Evolutionary conservation across 2,113 vertebrate genomes (phyloP), one percentile per base, ranked within the genome.

Genomic region (Tetrax tetrax): DNA sequence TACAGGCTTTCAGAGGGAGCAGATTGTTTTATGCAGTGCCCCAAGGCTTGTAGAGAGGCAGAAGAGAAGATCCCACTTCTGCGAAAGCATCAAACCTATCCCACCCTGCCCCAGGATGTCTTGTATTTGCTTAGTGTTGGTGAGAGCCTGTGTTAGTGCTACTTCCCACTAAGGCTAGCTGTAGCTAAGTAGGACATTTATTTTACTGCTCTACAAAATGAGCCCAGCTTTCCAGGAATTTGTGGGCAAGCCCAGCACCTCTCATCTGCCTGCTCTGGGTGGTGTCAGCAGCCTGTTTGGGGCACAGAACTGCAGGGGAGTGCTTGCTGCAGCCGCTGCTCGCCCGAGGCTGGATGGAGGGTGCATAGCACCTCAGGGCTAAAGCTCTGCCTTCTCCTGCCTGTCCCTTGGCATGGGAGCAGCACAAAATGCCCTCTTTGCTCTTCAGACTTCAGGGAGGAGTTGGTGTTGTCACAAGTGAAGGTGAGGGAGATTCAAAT

Each of bases 341-440:
- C 1, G 1, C 22, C 16, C 2, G 0, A 27, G 0, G 3, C 12
- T 3, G 16, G 33, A 53, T 31, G 10, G 21, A 29, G 16, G 2
- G 0, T 2, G 4, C 5, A 1, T 6, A n/a, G 51, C 29, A 28
- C 29, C 28, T 27, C 0, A 20, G 9, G n/a, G 33, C 20, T 37
- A 78, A 78, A 64, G 14, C 9, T 60, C 57, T 51, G 22, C 61
- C 18, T 59, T 45, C 54, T 65, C 37, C 41, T 87, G 37, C 31
- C 16, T 45, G 4, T 22, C 15, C 21, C 41, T 33, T 33, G 22
- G 48, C 38, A 7, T 2, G 14, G 47, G 8, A 81, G 29, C 11
- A 50, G 68, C 43, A 60, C 29, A 1, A 57, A 87, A 21, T 7
- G 11, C 18, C 10, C 12, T 1, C 11, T 83, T 45, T 51, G 12